phyloP scores from a whole-genome alignment of 2,797 vertebrate genomes.

The Enteromius afrohamiltoni region DNA sequence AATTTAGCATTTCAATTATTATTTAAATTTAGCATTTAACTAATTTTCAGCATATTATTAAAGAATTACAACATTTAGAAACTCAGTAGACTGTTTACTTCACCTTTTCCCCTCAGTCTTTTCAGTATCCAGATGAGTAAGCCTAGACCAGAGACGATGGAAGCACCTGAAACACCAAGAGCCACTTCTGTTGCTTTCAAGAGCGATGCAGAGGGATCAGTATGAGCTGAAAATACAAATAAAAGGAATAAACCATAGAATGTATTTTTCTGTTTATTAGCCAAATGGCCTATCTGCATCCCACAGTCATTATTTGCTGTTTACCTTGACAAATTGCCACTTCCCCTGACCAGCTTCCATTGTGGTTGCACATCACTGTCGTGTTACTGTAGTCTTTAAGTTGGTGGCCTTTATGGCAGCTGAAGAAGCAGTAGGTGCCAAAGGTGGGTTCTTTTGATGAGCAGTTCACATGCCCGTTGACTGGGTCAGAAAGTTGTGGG shows the following conservation, averaged over 20 bases:
- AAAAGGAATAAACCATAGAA: background rate
- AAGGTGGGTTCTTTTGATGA: slow-evolving; percentile 64
- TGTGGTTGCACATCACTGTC: slow-evolving; percentile 66
- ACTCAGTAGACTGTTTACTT: slow-evolving; percentile 1
- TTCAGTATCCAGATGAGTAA: slow-evolving; percentile 69
- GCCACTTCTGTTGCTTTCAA: slow-evolving; percentile 42
- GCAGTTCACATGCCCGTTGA: slow-evolving; percentile 71
- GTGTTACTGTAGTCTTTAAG: slow-evolving; percentile 63
- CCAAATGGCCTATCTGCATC: background rate
- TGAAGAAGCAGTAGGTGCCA: slow-evolving; percentile 76
- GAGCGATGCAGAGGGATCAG: background rate
- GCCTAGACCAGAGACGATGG: slow-evolving; percentile 57
- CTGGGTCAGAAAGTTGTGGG: slow-evolving; percentile 61
- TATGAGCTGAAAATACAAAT: slow-evolving; percentile 53
- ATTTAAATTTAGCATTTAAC: too few species aligned
- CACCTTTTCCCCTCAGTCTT: slow-evolving; percentile 64
- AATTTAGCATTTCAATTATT: slow-evolving; percentile 16
- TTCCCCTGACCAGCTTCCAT: slow-evolving; percentile 77
- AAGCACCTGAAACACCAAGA: slow-evolving; percentile 59
- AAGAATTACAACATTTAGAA: background rate
- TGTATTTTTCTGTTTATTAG: background rate
- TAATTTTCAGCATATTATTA: too few species aligned
- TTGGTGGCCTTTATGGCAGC: slow-evolving; percentile 69
- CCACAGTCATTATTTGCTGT: background rate
- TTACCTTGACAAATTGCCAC: slow-evolving; percentile 77